Evolutionary conservation across 1,140 invertebrate species (phyloP).

Genomic region (Drosophila prosaltans): DNA sequence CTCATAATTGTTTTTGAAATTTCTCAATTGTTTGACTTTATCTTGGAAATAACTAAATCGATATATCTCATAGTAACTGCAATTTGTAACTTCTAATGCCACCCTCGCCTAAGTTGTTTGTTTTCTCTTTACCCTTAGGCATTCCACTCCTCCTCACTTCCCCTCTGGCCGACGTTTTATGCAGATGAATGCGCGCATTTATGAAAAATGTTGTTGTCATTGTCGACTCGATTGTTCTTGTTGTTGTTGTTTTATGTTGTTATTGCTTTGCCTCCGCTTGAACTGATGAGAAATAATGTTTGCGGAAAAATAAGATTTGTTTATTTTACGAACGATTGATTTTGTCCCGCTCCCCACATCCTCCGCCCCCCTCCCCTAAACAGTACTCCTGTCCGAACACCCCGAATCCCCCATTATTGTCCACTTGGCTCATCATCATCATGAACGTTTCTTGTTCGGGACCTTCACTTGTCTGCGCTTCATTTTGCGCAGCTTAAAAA

Average conservation of each 20-base stretch:
- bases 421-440: constrained; percentile 1
- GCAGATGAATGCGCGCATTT: constrained; percentile 79
- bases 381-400: background rate
- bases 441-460: background rate
- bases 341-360: constrained; percentile 22
- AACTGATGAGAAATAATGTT: constrained; percentile 79
- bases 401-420: background rate
- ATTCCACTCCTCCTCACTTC: background rate
- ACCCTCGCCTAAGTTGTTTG: constrained; percentile 20
- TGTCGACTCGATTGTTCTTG: constrained; percentile 43
- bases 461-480: constrained; percentile 58
- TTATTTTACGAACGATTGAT: constrained; percentile 82
- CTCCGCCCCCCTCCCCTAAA: constrained; percentile 1
- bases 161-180: constrained; percentile 57
- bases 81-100: background rate
- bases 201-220: constrained; percentile 79
- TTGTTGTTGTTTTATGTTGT: constrained; percentile 51
- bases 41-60: too few species aligned
- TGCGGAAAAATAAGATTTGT: constrained; percentile 82
- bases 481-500: constrained; percentile 80
- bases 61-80: background rate
- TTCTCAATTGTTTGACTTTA: too few species aligned
- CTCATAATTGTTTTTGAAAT: too few species aligned
- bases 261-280: constrained; percentile 33
- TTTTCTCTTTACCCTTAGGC: constrained; percentile 15